phyloP scores from a whole-genome alignment of 2,888 invertebrate species.

The Spodoptera littoralis region DNA sequence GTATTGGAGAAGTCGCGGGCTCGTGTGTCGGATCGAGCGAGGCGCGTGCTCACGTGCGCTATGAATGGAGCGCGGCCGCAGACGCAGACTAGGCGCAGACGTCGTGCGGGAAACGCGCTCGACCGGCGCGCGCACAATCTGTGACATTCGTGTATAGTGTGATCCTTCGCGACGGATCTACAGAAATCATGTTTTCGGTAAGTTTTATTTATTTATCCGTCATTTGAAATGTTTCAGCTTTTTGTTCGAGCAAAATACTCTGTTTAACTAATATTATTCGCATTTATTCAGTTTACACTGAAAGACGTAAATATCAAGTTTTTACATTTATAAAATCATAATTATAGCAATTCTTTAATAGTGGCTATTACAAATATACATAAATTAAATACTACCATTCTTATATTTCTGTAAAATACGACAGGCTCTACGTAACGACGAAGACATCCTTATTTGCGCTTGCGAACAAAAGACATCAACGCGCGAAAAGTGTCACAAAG shows the following conservation, averaged over 20 bases:
- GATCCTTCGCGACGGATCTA: conserved; percentile 27
- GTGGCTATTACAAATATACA: not conserved
- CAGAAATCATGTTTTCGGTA: conserved; percentile 48
- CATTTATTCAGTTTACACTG: too few relatives aligned
- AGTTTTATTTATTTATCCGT: conserved; percentile 20
- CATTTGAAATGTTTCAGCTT: too few relatives aligned
- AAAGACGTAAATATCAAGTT: too few relatives aligned
- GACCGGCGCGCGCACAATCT: conserved; percentile 42
- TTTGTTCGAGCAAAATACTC: too few relatives aligned
- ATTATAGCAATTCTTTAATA: too few relatives aligned
- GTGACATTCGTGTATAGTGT: conserved; percentile 42
- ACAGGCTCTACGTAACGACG: not conserved
- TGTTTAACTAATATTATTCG: not conserved
- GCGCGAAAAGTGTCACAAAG: conserved; percentile 28
- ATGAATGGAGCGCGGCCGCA: conserved; percentile 59
- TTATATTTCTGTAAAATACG: too few relatives aligned
- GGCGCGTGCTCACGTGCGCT: conserved; percentile 55
- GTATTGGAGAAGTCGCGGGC: conserved; percentile 27
- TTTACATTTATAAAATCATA: too few relatives aligned
- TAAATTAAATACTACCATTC: not conserved
- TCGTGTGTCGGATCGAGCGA: conserved; percentile 30
- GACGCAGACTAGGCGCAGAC: conserved; percentile 78
- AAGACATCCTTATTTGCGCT: not conserved
- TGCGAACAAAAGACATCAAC: conserved; percentile 63
- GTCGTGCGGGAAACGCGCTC: conserved; percentile 73